Conservation (phyloP, 2,113 vertebrate genomes). For the Xiphorhynchus elegans region DNA sequence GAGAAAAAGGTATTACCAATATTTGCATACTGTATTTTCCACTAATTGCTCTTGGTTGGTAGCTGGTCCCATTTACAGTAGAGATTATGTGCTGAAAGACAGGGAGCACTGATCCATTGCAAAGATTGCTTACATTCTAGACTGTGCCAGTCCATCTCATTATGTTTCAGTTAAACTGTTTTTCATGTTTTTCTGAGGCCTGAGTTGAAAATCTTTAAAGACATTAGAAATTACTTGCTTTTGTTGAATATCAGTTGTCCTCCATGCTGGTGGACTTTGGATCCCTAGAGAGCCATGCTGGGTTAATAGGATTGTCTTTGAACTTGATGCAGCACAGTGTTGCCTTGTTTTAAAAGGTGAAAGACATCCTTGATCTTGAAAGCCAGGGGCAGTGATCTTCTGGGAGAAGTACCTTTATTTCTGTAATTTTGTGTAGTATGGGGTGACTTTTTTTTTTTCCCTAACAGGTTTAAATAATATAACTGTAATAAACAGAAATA, state of each 20-base stretch:
- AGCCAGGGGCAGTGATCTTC: neutral
- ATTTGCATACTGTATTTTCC: conserved; percentile 40
- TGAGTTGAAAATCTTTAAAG: neutral
- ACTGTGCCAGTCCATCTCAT: neutral
- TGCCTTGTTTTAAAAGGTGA: neutral
- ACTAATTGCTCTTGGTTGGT: conserved; percentile 53
- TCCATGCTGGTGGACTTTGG: neutral
- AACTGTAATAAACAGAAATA: neutral
- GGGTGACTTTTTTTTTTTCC: neutral
- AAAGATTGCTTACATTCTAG: conserved; percentile 31
- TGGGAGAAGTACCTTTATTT: neutral
- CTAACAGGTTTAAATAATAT: neutral
- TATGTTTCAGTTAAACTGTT: conserved; percentile 26
- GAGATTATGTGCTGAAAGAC: conserved; percentile 52
- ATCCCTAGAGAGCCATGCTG: neutral
- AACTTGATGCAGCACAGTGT: accelerated
- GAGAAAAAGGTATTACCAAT: conserved; percentile 14
- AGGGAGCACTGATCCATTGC: conserved; percentile 15
- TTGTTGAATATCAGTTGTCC: neutral
- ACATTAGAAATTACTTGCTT: neutral
- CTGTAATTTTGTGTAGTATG: neutral
- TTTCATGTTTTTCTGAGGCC: neutral
- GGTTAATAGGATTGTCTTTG: neutral
- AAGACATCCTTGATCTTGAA: neutral
- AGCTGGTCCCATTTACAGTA: conserved; percentile 47